Conservation (phyloP, 2,888 invertebrate genomes). For the Apamea epomidion region DNA sequence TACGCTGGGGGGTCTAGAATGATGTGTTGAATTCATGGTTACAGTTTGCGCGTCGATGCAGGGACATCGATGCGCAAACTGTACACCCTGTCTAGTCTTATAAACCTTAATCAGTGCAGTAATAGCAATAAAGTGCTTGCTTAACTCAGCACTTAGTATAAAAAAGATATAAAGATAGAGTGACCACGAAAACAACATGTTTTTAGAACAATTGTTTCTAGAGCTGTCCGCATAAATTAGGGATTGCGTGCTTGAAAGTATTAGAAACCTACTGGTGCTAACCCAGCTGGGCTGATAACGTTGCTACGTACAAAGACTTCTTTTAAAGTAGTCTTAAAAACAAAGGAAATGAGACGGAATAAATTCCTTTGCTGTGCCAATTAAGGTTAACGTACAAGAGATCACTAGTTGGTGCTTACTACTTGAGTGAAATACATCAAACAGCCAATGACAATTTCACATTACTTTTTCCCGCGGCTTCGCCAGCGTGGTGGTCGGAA, state of each 20-base stretch:
- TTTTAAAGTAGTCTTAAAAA: slow-evolving; percentile 50
- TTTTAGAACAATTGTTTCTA: slow-evolving; percentile 59
- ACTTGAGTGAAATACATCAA: background rate
- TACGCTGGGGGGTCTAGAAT: too few relatives aligned
- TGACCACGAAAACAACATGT: slow-evolving; percentile 58
- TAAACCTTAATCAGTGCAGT: slow-evolving; percentile 22
- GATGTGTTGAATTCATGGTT: background rate
- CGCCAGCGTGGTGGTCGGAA: background rate
- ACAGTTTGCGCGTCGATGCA: background rate
- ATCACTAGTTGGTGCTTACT: background rate
- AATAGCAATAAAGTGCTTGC: slow-evolving; percentile 17
- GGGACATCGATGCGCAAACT: too few relatives aligned
- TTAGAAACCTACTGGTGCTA: slow-evolving; percentile 60
- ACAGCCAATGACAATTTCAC: background rate
- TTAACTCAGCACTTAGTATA: slow-evolving; percentile 32
- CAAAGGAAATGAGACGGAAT: slow-evolving; percentile 29
- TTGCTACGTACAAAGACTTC: slow-evolving; percentile 59
- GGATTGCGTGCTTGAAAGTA: slow-evolving; percentile 61
- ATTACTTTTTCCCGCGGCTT: background rate
- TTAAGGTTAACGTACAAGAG: background rate
- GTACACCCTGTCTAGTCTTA: background rate
- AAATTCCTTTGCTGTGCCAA: slow-evolving; percentile 17
- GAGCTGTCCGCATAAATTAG: slow-evolving; percentile 60
- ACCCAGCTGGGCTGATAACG: slow-evolving; percentile 59
- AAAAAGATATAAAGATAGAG: slow-evolving; percentile 48